phyloP scores from a whole-genome alignment of 2,797 vertebrate species.

The Avahi laniger region DNA sequence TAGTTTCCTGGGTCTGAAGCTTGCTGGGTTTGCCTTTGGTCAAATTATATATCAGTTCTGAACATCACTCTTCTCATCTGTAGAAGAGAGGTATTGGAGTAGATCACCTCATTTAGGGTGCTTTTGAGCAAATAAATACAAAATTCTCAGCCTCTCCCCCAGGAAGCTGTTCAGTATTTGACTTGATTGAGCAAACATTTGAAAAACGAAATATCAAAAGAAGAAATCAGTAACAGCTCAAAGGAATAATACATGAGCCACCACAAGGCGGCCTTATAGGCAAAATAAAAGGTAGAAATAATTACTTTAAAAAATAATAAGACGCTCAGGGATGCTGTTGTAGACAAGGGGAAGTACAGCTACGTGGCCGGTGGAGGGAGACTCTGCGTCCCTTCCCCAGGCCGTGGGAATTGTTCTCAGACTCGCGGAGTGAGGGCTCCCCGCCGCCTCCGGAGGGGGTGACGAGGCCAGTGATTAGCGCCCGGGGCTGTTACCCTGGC shows the following conservation, averaged over 20 bases:
- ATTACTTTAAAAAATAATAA: background rate
- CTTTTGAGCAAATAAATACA: background rate
- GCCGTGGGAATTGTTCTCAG: background rate
- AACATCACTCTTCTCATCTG: background rate
- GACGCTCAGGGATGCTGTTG: background rate
- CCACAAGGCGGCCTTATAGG: slow-evolving; percentile 32
- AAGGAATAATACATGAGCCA: background rate
- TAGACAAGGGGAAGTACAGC: background rate
- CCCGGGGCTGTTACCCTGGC: background rate
- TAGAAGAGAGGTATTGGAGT: background rate
- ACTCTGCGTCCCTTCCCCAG: background rate
- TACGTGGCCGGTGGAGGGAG: slow-evolving; percentile 8
- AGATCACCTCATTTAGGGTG: background rate
- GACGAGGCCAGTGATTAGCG: background rate
- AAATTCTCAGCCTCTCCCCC: background rate
- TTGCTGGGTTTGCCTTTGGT: background rate
- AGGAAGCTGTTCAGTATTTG: background rate
- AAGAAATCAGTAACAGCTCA: background rate
- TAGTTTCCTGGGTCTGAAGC: background rate
- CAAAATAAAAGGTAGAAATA: background rate
- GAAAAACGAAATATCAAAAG: background rate
- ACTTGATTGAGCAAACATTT: background rate
- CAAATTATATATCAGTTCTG: background rate
- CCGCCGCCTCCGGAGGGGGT: background rate
- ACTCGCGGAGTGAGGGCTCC: background rate